These are phyloP conservation scores for Oncorhynchus keta DNA, from an alignment of 2,113 vertebrate genomes.

Conservation along the genomic window DNA sequence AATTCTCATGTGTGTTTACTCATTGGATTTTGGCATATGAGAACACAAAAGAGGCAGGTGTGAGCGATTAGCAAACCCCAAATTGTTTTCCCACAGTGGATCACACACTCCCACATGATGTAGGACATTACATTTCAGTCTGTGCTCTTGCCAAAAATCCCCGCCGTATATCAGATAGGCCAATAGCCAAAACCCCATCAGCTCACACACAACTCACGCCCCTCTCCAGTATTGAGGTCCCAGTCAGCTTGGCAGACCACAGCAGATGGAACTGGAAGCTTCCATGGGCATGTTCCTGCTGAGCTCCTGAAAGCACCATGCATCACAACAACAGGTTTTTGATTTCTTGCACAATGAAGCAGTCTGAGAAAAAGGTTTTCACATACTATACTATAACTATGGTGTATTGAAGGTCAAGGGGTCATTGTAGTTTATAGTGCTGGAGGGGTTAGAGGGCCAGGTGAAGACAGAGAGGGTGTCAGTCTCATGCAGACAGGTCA, in stretches of 20 bases:
- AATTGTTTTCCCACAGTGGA: too few relatives aligned
- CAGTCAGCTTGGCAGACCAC: conserved; percentile 33
- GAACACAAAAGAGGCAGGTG: conserved; percentile 36
- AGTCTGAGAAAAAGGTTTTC: conserved; percentile 17
- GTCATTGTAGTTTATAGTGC: conserved; percentile 22
- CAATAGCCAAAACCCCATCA: too few relatives aligned
- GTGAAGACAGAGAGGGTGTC: conserved; percentile 55
- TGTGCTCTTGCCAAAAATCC: conserved; percentile 11
- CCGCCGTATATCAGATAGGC: neutral
- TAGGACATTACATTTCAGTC: conserved; percentile 43
- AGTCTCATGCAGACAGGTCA: conserved; percentile 48
- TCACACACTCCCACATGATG: conserved; percentile 49
- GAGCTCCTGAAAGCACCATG: conserved; percentile 55
- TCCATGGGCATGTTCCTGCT: conserved; percentile 38
- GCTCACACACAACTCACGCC: too few relatives aligned
- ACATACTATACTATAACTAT: conserved; percentile 13
- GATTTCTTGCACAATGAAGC: conserved; percentile 31
- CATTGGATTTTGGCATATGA: conserved; percentile 34
- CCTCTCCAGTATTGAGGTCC: conserved; percentile 7
- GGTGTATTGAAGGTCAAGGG: conserved; percentile 32
- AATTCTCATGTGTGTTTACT: conserved; percentile 50
- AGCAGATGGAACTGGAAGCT: conserved; percentile 57
- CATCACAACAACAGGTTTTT: conserved; percentile 56
- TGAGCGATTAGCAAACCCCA: conserved; percentile 44
- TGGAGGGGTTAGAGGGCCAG: conserved; percentile 16